Conservation (phyloP, 2,113 vertebrate species). For the Neopipo cinnamomea region DNA sequence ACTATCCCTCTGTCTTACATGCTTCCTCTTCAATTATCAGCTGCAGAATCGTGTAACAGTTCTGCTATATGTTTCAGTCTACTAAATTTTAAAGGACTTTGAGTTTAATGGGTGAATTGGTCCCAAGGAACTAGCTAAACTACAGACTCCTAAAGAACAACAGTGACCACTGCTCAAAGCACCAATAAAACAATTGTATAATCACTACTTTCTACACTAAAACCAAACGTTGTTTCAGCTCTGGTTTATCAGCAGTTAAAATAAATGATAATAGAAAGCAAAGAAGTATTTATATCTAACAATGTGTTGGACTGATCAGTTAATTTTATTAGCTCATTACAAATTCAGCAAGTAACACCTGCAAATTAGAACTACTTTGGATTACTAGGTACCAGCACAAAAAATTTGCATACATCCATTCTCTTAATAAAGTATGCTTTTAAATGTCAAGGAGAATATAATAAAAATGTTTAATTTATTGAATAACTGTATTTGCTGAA, state of each 20-base stretch:
- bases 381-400: neutral
- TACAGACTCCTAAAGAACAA: neutral
- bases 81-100: neutral
- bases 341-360: neutral
- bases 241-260: slow-evolving; percentile 8
- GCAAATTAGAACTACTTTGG: neutral
- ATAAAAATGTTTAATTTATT: slow-evolving; percentile 18
- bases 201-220: neutral
- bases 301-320: neutral
- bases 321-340: neutral
- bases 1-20: neutral
- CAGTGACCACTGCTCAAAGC: neutral
- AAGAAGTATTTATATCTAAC: neutral
- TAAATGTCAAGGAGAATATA: slow-evolving; percentile 1
- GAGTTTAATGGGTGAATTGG: neutral
- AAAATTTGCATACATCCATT: neutral
- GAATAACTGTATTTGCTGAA: slow-evolving; percentile 26
- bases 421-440: slow-evolving; percentile 12
- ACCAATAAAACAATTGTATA: neutral
- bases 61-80: neutral
- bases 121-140: neutral
- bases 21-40: neutral
- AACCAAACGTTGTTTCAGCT: neutral
- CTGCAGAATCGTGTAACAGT: neutral
- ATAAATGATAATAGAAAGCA: neutral